These are phyloP conservation scores for Agrotis exclamationis DNA, from an alignment of 2,888 invertebrate species.

Conservation along the genomic window DNA sequence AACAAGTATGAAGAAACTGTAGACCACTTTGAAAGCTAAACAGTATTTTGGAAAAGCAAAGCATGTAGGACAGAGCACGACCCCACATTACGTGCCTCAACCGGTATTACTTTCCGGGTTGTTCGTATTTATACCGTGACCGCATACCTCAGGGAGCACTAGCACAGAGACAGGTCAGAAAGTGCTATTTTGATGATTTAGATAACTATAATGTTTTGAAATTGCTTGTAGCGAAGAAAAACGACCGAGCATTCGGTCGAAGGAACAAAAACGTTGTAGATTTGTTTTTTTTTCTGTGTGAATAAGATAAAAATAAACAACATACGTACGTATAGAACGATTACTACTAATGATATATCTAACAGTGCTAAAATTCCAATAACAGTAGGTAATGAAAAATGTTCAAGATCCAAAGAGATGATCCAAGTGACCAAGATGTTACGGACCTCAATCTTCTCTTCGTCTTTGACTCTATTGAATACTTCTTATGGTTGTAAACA, in stretches of 20 bases:
- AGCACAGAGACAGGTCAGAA: conserved; percentile 65
- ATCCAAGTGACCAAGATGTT: background rate
- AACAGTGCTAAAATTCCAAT: background rate
- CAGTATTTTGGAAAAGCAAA: conserved; percentile 39
- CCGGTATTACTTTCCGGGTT: conserved; percentile 64
- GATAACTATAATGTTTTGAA: conserved; percentile 23
- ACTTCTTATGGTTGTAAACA: background rate
- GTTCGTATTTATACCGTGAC: conserved; percentile 73
- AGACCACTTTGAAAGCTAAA: conserved; percentile 2
- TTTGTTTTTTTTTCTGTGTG: background rate
- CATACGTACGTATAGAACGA: background rate
- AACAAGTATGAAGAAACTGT: background rate
- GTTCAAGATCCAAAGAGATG: no score
- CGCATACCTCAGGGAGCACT: conserved; percentile 79
- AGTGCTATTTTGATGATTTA: conserved; percentile 46
- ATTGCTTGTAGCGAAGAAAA: background rate
- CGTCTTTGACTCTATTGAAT: background rate
- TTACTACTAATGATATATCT: background rate
- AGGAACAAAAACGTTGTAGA: conserved; percentile 1
- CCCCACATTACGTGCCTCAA: conserved; percentile 46
- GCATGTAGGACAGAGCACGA: conserved; percentile 53
- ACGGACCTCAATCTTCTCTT: background rate
- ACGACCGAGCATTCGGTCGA: background rate
- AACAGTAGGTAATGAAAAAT: background rate
- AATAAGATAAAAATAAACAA: background rate